These are phyloP conservation scores for Harpagifer antarcticus DNA, from an alignment of 2,797 vertebrate genomes.

Conservation along the genomic window DNA sequence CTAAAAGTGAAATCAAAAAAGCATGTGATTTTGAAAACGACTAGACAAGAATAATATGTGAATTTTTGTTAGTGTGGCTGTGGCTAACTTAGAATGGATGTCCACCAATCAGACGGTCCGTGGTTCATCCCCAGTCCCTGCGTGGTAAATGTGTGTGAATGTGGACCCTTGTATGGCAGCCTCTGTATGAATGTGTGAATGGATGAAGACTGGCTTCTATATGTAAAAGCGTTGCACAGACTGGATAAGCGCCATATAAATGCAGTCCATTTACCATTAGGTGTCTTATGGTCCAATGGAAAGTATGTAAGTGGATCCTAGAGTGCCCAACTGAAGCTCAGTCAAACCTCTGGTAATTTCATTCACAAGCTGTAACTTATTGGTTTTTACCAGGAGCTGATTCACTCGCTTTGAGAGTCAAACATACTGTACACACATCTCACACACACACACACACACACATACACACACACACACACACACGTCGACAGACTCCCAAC, in stretches of 20 bases:
- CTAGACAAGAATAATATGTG: neutral
- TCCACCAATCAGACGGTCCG: too few relatives aligned
- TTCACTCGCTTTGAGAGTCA: conserved; percentile 38
- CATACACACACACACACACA: conserved; percentile 5
- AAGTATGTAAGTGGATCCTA: conserved; percentile 5
- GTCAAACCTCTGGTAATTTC: conserved; percentile 37
- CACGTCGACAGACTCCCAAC: conserved; percentile 60
- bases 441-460: conserved; percentile 2
- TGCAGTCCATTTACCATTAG: neutral
- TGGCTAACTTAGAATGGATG: too few relatives aligned
- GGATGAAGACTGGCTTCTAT: too few relatives aligned
- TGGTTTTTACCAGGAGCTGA: conserved; percentile 47
- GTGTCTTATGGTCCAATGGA: neutral
- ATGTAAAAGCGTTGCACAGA: too few relatives aligned
- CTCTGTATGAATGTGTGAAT: too few relatives aligned
- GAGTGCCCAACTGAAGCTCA: neutral
- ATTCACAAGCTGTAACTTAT: conserved; percentile 34
- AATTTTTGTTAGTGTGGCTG: neutral
- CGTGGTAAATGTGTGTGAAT: too few relatives aligned
- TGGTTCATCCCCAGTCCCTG: too few relatives aligned
- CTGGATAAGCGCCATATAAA: too few relatives aligned
- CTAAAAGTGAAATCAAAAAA: too few relatives aligned
- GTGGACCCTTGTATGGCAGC: too few relatives aligned
- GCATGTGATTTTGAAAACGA: too few relatives aligned
- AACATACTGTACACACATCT: conserved; percentile 35